Conservation (phyloP, 2,888 invertebrate genomes). For the Pseudococcus viburni region DNA sequence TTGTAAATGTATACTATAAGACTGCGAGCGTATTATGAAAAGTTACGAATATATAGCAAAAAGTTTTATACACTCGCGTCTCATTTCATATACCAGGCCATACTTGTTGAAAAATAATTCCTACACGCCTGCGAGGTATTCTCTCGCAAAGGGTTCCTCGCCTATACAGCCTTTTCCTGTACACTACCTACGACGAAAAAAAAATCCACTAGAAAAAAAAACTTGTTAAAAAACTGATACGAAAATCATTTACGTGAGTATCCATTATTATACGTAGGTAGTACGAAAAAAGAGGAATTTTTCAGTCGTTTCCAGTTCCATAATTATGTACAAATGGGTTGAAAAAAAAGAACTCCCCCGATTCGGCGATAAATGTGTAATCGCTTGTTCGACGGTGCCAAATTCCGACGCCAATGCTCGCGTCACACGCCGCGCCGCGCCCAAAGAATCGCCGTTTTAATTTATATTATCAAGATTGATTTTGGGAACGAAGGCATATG, state of each 20-base stretch:
- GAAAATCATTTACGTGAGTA: not conserved
- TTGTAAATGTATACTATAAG: conserved; percentile 47
- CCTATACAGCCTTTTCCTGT: not conserved
- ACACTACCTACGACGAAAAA: not conserved
- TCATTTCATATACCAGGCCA: conserved; percentile 7
- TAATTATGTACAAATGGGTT: conserved; percentile 10
- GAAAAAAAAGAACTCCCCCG: not conserved
- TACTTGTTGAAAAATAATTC: conserved; percentile 50
- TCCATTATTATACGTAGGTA: not conserved
- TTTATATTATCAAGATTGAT: conserved; percentile 47
- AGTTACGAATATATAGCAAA: conserved; percentile 25
- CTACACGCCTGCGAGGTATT: conserved; percentile 46
- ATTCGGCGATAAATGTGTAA: conserved; percentile 7
- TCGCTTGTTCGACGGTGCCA: not conserved
- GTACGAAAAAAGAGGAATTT: not conserved
- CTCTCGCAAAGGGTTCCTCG: conserved; percentile 12
- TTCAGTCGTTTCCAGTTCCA: not conserved
- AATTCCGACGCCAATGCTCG: not conserved
- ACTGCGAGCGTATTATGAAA: conserved; percentile 44
- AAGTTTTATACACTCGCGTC: conserved; percentile 9
- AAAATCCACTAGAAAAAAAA: not conserved
- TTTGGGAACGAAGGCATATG: conserved; percentile 54
- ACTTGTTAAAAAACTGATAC: not conserved
- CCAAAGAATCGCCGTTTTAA: conserved; percentile 10
- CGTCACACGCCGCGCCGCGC: not conserved